Evolutionary conservation across 2,888 invertebrate species (phyloP).

Genomic region (Xylota segnis): DNA sequence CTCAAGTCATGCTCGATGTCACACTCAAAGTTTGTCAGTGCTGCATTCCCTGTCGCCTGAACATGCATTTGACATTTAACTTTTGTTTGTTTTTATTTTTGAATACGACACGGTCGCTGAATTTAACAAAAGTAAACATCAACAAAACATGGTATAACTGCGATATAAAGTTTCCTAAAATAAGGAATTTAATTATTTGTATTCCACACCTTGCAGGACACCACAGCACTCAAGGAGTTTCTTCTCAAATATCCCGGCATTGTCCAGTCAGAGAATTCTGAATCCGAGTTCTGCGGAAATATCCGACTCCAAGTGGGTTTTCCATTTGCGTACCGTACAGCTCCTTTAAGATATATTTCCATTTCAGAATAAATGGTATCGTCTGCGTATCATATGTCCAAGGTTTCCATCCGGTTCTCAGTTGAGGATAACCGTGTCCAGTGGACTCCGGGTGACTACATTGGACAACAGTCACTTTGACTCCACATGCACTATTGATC

Average conservation of each 20-base stretch:
- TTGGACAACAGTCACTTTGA: conserved; percentile 67
- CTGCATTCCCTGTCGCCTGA: neutral
- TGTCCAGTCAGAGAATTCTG: conserved; percentile 7
- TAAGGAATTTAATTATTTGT: neutral
- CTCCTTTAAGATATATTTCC: neutral
- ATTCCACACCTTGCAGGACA: neutral
- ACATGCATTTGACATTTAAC: neutral
- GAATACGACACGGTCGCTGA: neutral
- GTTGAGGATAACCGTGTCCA: conserved; percentile 77
- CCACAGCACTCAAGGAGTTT: conserved; percentile 7
- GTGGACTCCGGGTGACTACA: conserved; percentile 74
- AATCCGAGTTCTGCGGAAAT: conserved; percentile 28
- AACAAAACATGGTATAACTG: neutral
- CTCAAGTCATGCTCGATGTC: too few species aligned
- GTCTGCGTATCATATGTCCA: conserved; percentile 79
- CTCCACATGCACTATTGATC: conserved; percentile 77
- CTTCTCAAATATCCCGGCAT: conserved; percentile 54
- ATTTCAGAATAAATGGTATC: conserved; percentile 76
- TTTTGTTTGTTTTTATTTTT: neutral
- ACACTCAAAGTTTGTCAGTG: too few species aligned
- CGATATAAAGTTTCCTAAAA: neutral
- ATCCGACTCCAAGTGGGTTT: conserved; percentile 42
- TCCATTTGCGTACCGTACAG: neutral
- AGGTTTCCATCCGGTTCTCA: conserved; percentile 78
- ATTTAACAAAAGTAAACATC: neutral